Base-by-base conservation (phyloP, 1,140 invertebrate genomes). In the Nautilus pompilius region DNA sequence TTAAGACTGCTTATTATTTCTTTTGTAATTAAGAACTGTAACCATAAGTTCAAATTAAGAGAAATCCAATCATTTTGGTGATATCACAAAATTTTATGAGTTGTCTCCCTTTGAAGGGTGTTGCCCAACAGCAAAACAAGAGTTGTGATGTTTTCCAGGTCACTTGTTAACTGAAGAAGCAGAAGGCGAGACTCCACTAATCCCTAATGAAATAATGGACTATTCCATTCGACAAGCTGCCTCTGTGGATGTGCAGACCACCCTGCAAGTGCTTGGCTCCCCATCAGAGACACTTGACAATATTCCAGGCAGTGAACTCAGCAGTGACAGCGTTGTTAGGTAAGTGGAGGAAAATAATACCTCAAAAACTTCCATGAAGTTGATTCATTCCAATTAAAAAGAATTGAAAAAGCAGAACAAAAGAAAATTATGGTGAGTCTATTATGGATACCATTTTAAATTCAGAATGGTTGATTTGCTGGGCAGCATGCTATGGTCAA, bases 141-240 rank as follows among this genome's bases (percentile, higher is more conserved):
- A n/a, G n/a, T n/a, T n/a, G n/a, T n/a, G n/a, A n/a, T n/a, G n/a
- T n/a, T n/a, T 77, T 79, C 65, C 71, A 85, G 86, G 86, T 24
- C 86, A 90, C 79, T 83, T 90, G 1, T 77, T 92, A 51, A 87
- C 88, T 48, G 87, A 90, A 80, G 88, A 90, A 62, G 86, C 85
- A 62, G 88, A 90, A 56, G 90, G 91, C 0, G 92, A 94, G 79
- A 88, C 87, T 3, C 86, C 89, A 5, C 83, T 90, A 67, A 90
- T 94, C 70, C 92, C 93, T 0, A 73, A 86, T 0, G 89, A 91
- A 78, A 86, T 95, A 53, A 90, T 91, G 75, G 81, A 85, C 26
- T 89, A 89, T 80, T 90, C 89, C 65, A 85, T 90, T 29, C 76
- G 84, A 60, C 85, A 88, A 72, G 73, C 79, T 8, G 80, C 84